Percentiles rank a stretch among this genome's conserved stretches.
Evolutionary conservation across 1,140 invertebrate species (phyloP).

Genomic region (Stratiolaelaps scimitus): DNA sequence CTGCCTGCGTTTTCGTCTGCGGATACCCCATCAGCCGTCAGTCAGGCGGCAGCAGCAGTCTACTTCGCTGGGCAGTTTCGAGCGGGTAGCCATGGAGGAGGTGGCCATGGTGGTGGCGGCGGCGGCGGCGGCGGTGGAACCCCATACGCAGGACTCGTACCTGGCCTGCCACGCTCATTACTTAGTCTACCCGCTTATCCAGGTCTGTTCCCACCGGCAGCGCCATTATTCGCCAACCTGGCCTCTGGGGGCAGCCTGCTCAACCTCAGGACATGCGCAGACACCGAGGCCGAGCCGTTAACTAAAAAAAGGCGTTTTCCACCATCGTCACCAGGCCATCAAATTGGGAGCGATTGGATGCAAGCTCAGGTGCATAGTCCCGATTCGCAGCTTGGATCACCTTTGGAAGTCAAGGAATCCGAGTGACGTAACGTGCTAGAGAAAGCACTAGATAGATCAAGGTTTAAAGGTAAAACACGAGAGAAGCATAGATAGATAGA

Average conservation of each 20-base stretch:
- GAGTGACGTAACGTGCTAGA: not conserved
- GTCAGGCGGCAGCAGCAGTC: conserved; percentile 19
- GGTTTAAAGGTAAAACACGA: no score
- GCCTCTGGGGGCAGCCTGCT: conserved; percentile 5
- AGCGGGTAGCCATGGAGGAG: not conserved
- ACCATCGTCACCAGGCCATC: not conserved
- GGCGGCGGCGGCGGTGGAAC: no score
- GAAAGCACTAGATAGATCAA: no score
- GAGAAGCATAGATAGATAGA: no score
- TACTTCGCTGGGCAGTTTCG: conserved; percentile 21
- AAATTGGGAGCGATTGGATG: conserved; percentile 3
- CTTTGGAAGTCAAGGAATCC: conserved; percentile 19
- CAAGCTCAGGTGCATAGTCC: conserved; percentile 8
- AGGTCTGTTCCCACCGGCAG: conserved; percentile 14
- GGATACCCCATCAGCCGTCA: not conserved
- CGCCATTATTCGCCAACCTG: conserved; percentile 4
- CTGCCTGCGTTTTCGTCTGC: not conserved
- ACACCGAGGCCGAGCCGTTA: conserved; percentile 20
- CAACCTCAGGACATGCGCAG: conserved; percentile 23
- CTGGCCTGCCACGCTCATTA: conserved; percentile 6
- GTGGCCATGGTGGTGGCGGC: no score
- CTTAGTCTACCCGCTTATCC: conserved; percentile 24
- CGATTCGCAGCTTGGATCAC: conserved; percentile 11
- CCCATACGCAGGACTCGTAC: conserved; percentile 19
- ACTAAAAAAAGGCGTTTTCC: conserved; percentile 14